Conservation (phyloP, 2,797 vertebrate genomes). For the Myiothlypis coronata region DNA sequence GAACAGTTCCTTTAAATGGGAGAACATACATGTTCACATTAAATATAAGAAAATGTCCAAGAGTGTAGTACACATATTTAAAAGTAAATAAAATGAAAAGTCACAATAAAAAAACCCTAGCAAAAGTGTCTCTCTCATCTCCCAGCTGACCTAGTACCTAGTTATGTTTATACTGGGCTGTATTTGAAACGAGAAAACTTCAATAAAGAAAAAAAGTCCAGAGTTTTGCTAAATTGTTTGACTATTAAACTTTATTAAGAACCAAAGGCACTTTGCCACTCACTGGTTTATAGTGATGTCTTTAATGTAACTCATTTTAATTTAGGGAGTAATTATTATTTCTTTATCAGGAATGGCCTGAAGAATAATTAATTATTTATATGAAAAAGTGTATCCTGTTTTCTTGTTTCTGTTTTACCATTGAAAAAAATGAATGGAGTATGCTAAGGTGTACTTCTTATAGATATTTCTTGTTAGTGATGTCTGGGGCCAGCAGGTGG, state of each 20-base stretch:
- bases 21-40: neutral
- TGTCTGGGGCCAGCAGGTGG: neutral
- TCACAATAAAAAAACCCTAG: neutral
- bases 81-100: neutral
- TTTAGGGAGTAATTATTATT: neutral
- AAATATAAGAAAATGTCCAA: neutral
- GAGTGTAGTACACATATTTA: neutral
- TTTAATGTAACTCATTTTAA: neutral
- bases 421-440: neutral
- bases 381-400: neutral
- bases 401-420: neutral
- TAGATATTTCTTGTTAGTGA: neutral
- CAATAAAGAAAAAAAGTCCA: neutral
- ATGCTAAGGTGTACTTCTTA: neutral
- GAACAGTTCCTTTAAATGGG: neutral
- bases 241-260: neutral
- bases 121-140: neutral
- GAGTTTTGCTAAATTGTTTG: neutral
- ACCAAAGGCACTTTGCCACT: neutral
- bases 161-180: neutral
- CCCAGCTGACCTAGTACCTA: neutral
- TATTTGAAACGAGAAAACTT: neutral
- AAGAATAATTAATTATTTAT: neutral
- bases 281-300: neutral
- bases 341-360: neutral